phyloP scores from a whole-genome alignment of 2,888 invertebrate genomes.

The Empis livida region DNA sequence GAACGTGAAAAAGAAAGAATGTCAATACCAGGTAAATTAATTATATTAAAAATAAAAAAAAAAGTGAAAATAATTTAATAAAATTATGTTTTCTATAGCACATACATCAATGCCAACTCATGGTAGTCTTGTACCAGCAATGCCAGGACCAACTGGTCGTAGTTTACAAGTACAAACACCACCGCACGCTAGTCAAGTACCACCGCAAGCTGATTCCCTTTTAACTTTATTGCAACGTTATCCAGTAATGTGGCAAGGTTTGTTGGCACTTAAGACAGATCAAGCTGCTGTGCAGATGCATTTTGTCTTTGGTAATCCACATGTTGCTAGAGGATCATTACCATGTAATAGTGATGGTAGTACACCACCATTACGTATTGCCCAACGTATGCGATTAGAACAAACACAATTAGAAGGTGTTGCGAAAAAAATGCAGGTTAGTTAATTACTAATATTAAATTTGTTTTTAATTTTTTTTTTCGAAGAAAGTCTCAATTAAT shows the following conservation, averaged over 20 bases:
- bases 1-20: slow-evolving; percentile 21
- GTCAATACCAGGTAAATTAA: slow-evolving; percentile 17
- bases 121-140: slow-evolving; percentile 24
- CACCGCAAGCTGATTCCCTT: slow-evolving; percentile 70
- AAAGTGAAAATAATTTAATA: not conserved
- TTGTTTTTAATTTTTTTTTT: not conserved
- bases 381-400: slow-evolving; percentile 95
- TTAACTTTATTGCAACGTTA: slow-evolving; percentile 77
- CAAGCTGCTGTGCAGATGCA: slow-evolving; percentile 98
- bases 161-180: slow-evolving; percentile 37
- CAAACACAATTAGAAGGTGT: slow-evolving; percentile 93
- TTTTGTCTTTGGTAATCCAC: slow-evolving; percentile 88
- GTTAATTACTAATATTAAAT: slow-evolving; percentile 15
- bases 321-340: slow-evolving; percentile 77
- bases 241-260: slow-evolving; percentile 96
- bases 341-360: slow-evolving; percentile 74
- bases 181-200: slow-evolving; percentile 64
- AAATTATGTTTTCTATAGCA: slow-evolving; percentile 6
- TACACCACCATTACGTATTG: slow-evolving; percentile 79
- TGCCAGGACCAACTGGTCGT: slow-evolving; percentile 19
- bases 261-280: slow-evolving; percentile 90
- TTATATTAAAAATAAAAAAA: no score
- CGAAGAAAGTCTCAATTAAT: not conserved
- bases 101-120: slow-evolving; percentile 19
- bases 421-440: slow-evolving; percentile 87